Conservation (phyloP, 2,888 invertebrate species). For the Aphodius sticticus region DNA sequence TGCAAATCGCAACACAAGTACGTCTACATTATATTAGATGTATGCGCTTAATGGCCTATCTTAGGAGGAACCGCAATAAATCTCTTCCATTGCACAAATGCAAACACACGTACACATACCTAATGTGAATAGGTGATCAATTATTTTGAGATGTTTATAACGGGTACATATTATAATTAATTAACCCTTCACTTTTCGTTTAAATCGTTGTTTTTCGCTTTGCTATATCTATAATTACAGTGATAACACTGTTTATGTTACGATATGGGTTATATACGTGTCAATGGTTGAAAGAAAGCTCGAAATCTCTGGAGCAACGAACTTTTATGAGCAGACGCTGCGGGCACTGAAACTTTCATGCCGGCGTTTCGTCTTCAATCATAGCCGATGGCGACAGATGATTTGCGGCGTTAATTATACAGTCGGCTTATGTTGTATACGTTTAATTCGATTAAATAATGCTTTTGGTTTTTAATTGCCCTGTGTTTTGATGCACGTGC, state of each 20-base stretch:
- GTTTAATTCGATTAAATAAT: neutral
- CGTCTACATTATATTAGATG: neutral
- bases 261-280: neutral
- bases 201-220: neutral
- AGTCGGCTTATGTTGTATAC: neutral
- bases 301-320: neutral
- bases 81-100: neutral
- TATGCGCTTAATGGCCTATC: neutral
- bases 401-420: neutral
- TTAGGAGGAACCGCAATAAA: conserved; percentile 4
- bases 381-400: neutral
- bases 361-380: neutral
- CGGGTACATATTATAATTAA: neutral
- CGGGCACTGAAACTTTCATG: neutral
- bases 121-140: neutral
- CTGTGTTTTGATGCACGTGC: neutral
- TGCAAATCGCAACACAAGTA: neutral
- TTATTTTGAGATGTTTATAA: neutral
- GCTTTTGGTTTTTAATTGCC: neutral
- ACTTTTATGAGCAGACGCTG: neutral
- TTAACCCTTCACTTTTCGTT: neutral
- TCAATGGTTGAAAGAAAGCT: neutral
- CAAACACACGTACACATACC: neutral
- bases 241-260: too few relatives aligned
- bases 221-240: neutral